Conservation (phyloP, 2,113 vertebrate genomes). For the Melanostigma gelatinosum region DNA sequence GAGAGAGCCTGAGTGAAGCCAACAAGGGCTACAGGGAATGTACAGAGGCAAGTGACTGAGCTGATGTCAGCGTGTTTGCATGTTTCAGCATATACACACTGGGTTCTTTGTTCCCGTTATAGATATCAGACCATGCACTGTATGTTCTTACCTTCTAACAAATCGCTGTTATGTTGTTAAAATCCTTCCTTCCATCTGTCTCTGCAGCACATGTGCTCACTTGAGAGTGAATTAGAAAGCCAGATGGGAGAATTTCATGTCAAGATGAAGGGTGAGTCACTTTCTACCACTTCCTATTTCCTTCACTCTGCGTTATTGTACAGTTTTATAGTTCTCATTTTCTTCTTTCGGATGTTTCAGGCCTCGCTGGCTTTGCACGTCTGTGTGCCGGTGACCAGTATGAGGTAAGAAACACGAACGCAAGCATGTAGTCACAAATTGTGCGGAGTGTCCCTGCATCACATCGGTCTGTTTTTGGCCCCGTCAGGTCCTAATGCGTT, state of each 20-base stretch:
- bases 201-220: constrained; percentile 93
- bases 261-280: constrained; percentile 95
- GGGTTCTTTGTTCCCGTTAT: not conserved
- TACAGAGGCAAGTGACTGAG: constrained; percentile 88
- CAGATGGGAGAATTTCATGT: constrained; percentile 98
- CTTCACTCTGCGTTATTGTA: not conserved
- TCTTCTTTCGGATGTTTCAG: constrained; percentile 77
- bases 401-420: constrained; percentile 85
- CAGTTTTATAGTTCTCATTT: constrained; percentile 46
- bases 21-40: constrained; percentile 96
- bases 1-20: constrained; percentile 95
- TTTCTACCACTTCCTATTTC: constrained; percentile 37
- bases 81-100: not conserved
- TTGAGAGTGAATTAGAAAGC: constrained; percentile 95
- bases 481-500: constrained; percentile 95
- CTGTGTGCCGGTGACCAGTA: constrained; percentile 98
- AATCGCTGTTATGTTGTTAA: not conserved
- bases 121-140: not conserved
- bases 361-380: constrained; percentile 95
- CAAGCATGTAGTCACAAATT: not conserved
- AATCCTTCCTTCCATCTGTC: constrained; percentile 8
- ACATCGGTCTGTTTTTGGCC: constrained; percentile 3
- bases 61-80: not conserved
- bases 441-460: not conserved
- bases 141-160: not conserved